Evolutionary conservation across 2,113 vertebrate genomes (phyloP), one percentile per base, ranked within the genome.

Genomic region (Myotis davidii): DNA sequence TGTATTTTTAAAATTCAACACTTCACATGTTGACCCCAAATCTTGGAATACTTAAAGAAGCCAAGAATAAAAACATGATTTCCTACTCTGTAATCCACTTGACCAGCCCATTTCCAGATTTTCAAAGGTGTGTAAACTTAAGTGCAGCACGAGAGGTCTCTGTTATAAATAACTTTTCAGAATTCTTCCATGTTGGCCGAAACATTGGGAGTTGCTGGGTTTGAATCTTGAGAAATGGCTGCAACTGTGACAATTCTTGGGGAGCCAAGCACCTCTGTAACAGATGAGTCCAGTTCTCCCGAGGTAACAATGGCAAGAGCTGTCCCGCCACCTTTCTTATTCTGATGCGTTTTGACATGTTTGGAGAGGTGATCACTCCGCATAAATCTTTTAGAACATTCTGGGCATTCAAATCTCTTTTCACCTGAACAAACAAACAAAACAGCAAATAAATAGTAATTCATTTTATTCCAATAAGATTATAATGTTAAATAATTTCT

Each of bases 341-440:
- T 99, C 98, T 99, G 99, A 97, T 99, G 99, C 10, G 99, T 99
- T 98, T 99, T 99, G 98, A 99, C 99, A 97, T 99, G 99, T 98
- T 99, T 99, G 0, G 99, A 99, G 88, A 99, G 99, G 98, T 99
- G 99, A 98, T 99, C 99, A 91, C 99, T 99, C 94, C 99, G 98
- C 99, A 99, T 99, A 98, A 99, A 99, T 93, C 99, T 99, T 98
- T 99, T 99, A 92, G 99, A 99, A 98, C 99, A 99, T 95, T 99
- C 99, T 0, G 99, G 99, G 92, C 99, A 99, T 98, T 99, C 99
- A 88, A 99, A 99, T 91, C 99, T 99, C 98, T 99, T 99, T 97
- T 99, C 99, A 97, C 99, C 99, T 99, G 97, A 95, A 97, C n/a
- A 65, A 96, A 96, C 96, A 98, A 97, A 92, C 0, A 97, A 98